Evolutionary conservation across 1,140 invertebrate genomes (phyloP).

Genomic region (Papilio dardanus): DNA sequence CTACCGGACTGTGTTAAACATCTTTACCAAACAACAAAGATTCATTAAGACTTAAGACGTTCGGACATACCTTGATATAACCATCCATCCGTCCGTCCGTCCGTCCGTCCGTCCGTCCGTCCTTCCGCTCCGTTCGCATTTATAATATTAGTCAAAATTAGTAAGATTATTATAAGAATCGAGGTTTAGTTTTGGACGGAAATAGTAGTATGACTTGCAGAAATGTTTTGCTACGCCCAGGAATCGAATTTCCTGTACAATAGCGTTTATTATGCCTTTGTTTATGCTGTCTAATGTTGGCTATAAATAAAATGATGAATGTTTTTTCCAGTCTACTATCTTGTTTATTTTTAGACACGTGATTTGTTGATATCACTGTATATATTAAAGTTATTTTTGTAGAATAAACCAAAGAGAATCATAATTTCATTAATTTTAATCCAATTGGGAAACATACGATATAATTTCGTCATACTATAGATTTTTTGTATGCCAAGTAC

Average conservation of each 20-base stretch:
- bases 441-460: too few relatives aligned
- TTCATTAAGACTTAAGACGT: too few relatives aligned
- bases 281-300: neutral
- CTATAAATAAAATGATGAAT: constrained; percentile 11
- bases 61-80: too few relatives aligned
- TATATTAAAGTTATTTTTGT: constrained; percentile 24
- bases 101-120: too few relatives aligned
- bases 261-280: neutral
- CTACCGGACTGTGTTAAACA: too few relatives aligned
- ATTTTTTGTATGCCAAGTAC: too few relatives aligned
- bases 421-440: neutral
- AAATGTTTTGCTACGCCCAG: neutral
- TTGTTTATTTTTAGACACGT: constrained; percentile 36
- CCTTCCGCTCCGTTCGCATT: too few relatives aligned
- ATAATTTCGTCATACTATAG: neutral
- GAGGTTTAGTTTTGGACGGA: too few relatives aligned
- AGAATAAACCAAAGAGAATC: neutral
- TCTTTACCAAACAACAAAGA: too few relatives aligned
- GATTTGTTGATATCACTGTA: constrained; percentile 27
- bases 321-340: neutral
- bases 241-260: neutral
- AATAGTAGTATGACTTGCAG: neutral
- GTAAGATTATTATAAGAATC: too few relatives aligned
- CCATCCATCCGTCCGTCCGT: too few relatives aligned
- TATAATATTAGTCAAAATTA: too few relatives aligned